Conservation (phyloP, 2,113 vertebrate genomes). For the Propithecus coquereli region DNA sequence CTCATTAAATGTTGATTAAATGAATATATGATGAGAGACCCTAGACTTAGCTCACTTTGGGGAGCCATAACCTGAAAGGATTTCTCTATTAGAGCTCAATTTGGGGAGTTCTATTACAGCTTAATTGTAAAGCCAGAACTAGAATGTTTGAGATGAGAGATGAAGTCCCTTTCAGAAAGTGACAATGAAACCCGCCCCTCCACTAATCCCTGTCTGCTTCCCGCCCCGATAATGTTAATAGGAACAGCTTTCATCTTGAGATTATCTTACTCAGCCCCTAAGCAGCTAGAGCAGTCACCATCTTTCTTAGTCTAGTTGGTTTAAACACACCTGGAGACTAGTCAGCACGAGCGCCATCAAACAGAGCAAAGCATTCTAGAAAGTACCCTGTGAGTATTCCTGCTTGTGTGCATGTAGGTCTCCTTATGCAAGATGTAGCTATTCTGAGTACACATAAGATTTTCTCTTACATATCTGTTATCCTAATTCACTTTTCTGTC, state of each 20-base stretch:
- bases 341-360: background rate
- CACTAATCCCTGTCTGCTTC: background rate
- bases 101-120: background rate
- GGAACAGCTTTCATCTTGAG: background rate
- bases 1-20: constrained; percentile 37
- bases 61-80: background rate
- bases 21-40: background rate
- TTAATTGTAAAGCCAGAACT: background rate
- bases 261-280: accelerated
- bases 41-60: background rate
- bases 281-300: background rate
- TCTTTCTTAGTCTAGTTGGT: background rate
- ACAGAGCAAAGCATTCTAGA: background rate
- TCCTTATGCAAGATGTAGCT: background rate
- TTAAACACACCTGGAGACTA: background rate
- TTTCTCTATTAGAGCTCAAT: constrained; percentile 10
- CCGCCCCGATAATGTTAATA: too few species aligned
- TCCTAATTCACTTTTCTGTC: background rate
- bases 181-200: background rate
- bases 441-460: background rate
- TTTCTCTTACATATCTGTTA: background rate
- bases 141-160: background rate
- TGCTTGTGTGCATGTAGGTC: background rate
- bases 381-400: accelerated
- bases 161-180: background rate